Conservation (phyloP, 2,113 vertebrate genomes). For the Mungos mungo region DNA sequence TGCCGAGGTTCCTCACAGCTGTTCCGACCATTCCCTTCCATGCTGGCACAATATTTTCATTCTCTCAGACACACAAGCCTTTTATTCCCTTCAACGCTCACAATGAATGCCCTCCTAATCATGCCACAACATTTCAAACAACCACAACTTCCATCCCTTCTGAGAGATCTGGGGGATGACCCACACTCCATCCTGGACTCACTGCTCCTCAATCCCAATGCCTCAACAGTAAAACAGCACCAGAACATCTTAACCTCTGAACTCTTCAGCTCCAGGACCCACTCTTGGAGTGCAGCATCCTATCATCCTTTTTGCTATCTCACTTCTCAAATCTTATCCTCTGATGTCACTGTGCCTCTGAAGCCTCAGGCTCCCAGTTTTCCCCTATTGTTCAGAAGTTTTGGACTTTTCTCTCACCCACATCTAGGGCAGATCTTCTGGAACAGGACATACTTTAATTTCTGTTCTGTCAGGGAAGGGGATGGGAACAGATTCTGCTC, state of each 20-base stretch:
- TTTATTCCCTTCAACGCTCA: neutral
- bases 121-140: neutral
- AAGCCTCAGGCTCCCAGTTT: neutral
- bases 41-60: neutral
- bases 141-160: neutral
- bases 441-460: neutral
- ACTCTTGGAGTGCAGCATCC: neutral
- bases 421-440: neutral
- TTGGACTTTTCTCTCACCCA: neutral
- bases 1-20: neutral
- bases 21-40: neutral
- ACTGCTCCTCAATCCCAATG: neutral
- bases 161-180: neutral
- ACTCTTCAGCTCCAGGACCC: neutral
- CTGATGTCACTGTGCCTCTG: neutral
- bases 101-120: neutral
- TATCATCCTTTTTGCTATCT: neutral
- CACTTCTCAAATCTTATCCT: neutral
- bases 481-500: neutral
- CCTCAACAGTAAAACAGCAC: neutral
- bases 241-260: neutral
- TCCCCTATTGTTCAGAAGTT: neutral
- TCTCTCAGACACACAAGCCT: neutral
- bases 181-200: neutral
- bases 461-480: conserved; percentile 3